Conservation (phyloP, 2,888 invertebrate species). For the Drosophila leonis region DNA sequence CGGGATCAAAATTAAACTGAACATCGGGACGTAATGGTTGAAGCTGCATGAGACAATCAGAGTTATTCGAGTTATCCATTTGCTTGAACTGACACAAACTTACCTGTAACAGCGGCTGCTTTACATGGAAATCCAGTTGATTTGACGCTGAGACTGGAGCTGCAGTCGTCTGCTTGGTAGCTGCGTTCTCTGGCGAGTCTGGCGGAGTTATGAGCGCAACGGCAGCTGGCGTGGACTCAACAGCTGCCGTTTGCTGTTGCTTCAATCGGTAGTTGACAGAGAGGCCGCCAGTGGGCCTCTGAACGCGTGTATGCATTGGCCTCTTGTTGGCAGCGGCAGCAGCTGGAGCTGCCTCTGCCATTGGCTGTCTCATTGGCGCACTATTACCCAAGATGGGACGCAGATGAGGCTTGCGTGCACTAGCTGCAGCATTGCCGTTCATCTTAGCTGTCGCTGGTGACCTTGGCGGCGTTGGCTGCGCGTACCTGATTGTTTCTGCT, state of each 20-base stretch:
- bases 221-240: background rate
- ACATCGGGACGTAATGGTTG: conserved; percentile 1
- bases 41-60: background rate
- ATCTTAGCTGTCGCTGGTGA: conserved; percentile 4
- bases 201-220: conserved; percentile 54
- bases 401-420: conserved; percentile 47
- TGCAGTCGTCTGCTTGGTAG: background rate
- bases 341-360: conserved; percentile 10
- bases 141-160: background rate
- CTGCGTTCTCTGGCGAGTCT: conserved; percentile 41
- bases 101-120: conserved; percentile 5
- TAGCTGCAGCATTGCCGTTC: conserved; percentile 48
- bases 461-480: background rate
- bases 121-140: background rate
- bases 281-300: conserved; percentile 26
- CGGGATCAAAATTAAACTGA: conserved; percentile 48
- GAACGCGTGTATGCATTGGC: conserved; percentile 33
- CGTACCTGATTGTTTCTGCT: conserved; percentile 21
- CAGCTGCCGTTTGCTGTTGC: conserved; percentile 39
- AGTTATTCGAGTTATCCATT: rapidly evolving
- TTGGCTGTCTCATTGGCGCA: conserved; percentile 31
- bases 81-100: background rate
- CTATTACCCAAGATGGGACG: conserved; percentile 66
- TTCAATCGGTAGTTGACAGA: conserved; percentile 70
- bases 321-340: conserved; percentile 12